Base-by-base conservation (phyloP, 2,113 vertebrate genomes). In the Mungos mungo region DNA sequence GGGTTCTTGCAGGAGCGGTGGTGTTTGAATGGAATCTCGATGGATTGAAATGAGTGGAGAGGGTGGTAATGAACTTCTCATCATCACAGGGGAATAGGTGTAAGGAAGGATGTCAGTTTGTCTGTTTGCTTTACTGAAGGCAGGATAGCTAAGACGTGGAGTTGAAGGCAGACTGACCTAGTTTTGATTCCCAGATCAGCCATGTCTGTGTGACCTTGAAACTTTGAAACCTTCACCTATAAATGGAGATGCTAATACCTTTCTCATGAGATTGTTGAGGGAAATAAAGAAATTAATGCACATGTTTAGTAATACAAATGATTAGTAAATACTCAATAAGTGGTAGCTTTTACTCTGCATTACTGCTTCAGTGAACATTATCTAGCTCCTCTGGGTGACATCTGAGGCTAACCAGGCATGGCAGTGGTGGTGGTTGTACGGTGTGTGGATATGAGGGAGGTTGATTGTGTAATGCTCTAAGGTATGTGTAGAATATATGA, bases 61-160 rank as follows among this genome's bases (percentile, higher is more conserved):
- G 27, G 19, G 35, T 33, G 18, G 19, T n/a, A 13, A 47, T 80
- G 65, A 97, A 87, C 33, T 41, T 71, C 76, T 33, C 15, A 52
- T 54, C 60, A 15, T 69, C 15, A 16, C 29, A 19, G 66, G 35
- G 18, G n/a, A 74, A 33, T n/a, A 1, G 2, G 65, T 27, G 21
- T 79, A 74, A 81, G 85, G 45, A 88, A 35, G 31, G 21, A 79
- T 72, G 21, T 57, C 33, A 2, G 3, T 31, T 8, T 38, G 23
- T 71, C 87, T 45, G 15, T 71, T 81, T 94, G 72, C 81, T 85
- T 47, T 71, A n/a, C 77, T 90, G 29, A 92, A 92, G 71, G n/a
- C 38, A 66, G 45, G 57, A n/a, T 41, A 21, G 21, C 9, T 35
- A 16, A 45, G 45, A 23, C 74, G 45, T 21, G 16, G 18, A 21